These are phyloP conservation scores for Panthera uncia DNA, from an alignment of 2,113 vertebrate species.

Conservation along the genomic window DNA sequence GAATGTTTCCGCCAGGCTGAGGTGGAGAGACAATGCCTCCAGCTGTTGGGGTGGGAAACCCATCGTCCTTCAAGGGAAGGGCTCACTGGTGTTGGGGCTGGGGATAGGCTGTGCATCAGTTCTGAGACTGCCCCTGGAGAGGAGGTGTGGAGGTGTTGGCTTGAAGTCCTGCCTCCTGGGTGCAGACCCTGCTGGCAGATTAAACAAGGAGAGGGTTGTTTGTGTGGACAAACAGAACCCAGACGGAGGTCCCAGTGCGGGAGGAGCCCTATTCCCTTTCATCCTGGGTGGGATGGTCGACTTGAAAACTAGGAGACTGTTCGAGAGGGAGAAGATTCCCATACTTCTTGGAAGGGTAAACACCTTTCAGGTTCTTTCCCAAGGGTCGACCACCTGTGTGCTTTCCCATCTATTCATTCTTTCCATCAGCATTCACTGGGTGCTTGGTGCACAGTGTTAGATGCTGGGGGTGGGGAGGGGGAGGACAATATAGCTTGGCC, in stretches of 20 bases:
- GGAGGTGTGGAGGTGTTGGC: neutral
- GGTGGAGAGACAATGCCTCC: neutral
- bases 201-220: slow-evolving; percentile 46
- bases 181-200: neutral
- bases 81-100: neutral
- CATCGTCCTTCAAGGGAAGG: neutral
- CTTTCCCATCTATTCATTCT: neutral
- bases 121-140: neutral
- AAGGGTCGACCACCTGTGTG: slow-evolving; percentile 33
- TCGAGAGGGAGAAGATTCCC: neutral
- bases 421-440: neutral
- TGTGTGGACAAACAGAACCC: slow-evolving; percentile 40
- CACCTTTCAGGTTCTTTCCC: neutral
- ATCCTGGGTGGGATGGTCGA: slow-evolving; percentile 55
- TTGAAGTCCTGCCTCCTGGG: slow-evolving; percentile 52
- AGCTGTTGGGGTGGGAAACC: neutral
- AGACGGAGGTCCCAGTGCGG: neutral
- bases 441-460: neutral
- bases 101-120: neutral
- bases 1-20: neutral
- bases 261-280: slow-evolving; percentile 51
- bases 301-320: neutral
- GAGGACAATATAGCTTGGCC: neutral
- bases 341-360: slow-evolving; percentile 33
- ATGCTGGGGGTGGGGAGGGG: neutral